Conservation (phyloP, 1,140 invertebrate genomes). For the Subanguina moxae region DNA sequence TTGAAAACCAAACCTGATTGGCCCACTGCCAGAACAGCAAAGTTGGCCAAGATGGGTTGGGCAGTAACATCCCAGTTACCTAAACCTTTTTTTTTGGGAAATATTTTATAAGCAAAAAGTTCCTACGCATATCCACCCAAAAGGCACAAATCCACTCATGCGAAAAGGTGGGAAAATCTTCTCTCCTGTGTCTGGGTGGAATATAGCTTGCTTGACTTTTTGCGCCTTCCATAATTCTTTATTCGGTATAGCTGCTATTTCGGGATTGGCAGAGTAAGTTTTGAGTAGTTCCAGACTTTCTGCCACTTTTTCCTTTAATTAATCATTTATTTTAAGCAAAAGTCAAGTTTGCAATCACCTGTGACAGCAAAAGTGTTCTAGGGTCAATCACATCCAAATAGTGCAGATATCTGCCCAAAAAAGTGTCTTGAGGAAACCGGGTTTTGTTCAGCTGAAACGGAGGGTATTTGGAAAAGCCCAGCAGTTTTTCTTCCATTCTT, state of each 20-base stretch:
- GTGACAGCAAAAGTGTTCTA: slow-evolving; percentile 58
- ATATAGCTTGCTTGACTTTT: slow-evolving; percentile 63
- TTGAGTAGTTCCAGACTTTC: slow-evolving; percentile 37
- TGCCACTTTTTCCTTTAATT: slow-evolving; percentile 59
- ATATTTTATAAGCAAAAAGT: not conserved
- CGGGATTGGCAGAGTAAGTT: slow-evolving; percentile 36
- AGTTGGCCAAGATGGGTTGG: slow-evolving; percentile 60
- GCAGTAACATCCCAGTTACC: slow-evolving; percentile 63
- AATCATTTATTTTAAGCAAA: not conserved
- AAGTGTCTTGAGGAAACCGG: slow-evolving; percentile 60
- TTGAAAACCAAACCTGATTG: slow-evolving; percentile 54
- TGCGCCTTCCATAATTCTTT: slow-evolving; percentile 63
- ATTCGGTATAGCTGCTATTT: slow-evolving; percentile 54
- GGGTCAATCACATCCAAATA: slow-evolving; percentile 62
- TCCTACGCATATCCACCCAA: slow-evolving; percentile 63
- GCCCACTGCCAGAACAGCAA: slow-evolving; percentile 65
- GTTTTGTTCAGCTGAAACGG: slow-evolving; percentile 59
- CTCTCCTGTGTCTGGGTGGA: slow-evolving; percentile 64
- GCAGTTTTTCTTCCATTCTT: not conserved
- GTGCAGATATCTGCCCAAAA: slow-evolving; percentile 61
- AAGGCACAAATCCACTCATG: slow-evolving; percentile 65
- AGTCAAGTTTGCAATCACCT: slow-evolving; percentile 8
- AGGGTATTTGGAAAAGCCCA: slow-evolving; percentile 47
- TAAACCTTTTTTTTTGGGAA: slow-evolving; percentile 40
- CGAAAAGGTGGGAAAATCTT: slow-evolving; percentile 64